Percentiles rank a stretch among this genome's conserved stretches.
Evolutionary conservation across 2,888 invertebrate species (phyloP).

Genomic region (Ceriagrion tenellum): DNA sequence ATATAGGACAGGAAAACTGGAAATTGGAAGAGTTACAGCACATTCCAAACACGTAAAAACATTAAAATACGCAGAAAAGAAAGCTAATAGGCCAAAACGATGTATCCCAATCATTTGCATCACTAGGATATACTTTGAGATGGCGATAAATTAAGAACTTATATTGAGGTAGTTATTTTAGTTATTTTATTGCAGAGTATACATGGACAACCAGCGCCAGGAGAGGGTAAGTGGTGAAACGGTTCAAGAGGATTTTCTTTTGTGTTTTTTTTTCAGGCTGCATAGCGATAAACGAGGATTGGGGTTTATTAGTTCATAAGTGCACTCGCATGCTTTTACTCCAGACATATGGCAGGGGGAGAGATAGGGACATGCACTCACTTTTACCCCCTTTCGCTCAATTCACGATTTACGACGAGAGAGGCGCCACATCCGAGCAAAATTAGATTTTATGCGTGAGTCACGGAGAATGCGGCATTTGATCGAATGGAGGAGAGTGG

Average conservation of each 20-base stretch:
- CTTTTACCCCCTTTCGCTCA: background rate
- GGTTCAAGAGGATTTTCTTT: too few species aligned
- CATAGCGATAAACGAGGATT: background rate
- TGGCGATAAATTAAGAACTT: background rate
- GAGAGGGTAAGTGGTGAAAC: background rate
- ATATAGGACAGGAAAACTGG: too few species aligned
- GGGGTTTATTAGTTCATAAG: conserved; percentile 26
- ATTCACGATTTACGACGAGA: background rate
- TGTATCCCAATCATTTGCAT: background rate
- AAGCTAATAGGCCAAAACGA: background rate
- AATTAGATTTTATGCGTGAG: background rate
- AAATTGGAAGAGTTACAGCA: too few species aligned
- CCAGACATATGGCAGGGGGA: background rate
- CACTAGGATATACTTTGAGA: background rate
- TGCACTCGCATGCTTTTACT: background rate
- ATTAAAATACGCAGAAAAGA: too few species aligned
- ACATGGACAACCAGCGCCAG: background rate
- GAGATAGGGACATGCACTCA: too few species aligned
- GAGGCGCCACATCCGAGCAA: background rate
- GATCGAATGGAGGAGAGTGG: background rate
- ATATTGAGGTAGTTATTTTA: background rate
- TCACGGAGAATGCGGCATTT: background rate
- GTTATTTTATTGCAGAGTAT: background rate
- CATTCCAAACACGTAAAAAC: too few species aligned
- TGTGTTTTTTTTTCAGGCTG: background rate